Evolutionary conservation across 92 coral and sea anemone species (phyloP).

Genomic region (Heliopora coerulea): DNA sequence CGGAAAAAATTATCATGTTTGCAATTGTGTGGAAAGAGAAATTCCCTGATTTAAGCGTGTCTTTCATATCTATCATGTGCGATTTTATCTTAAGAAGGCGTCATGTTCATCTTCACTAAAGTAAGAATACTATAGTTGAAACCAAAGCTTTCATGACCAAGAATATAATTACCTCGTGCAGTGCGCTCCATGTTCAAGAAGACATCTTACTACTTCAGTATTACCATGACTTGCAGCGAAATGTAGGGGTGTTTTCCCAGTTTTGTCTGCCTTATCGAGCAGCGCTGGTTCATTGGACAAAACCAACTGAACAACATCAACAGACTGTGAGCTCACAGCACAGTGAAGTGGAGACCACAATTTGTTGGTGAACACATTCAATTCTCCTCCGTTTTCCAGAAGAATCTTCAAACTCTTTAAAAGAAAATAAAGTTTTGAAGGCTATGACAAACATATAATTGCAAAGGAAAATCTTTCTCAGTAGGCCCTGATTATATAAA

Average conservation of each 20-base stretch:
- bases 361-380: conserved; percentile 25
- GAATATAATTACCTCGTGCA: conserved; percentile 4
- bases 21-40: too few species aligned
- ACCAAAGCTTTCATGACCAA: too few species aligned
- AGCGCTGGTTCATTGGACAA: conserved; percentile 14
- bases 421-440: neutral
- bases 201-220: conserved; percentile 8
- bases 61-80: too few species aligned
- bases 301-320: conserved; percentile 19
- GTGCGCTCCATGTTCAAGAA: conserved; percentile 27
- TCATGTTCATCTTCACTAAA: too few species aligned
- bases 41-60: too few species aligned
- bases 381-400: conserved; percentile 12
- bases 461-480: too few species aligned
- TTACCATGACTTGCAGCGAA: conserved; percentile 31
- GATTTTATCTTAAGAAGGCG: too few species aligned
- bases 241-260: conserved; percentile 36
- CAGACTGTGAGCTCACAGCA: conserved; percentile 27
- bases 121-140: too few species aligned
- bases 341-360: conserved; percentile 30
- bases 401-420: conserved; percentile 15
- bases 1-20: too few species aligned
- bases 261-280: conserved; percentile 30
- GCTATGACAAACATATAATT: too few species aligned
- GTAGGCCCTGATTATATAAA: too few species aligned